Conservation (phyloP, 2,888 invertebrate genomes). For the Chromoteleia sp. region DNA sequence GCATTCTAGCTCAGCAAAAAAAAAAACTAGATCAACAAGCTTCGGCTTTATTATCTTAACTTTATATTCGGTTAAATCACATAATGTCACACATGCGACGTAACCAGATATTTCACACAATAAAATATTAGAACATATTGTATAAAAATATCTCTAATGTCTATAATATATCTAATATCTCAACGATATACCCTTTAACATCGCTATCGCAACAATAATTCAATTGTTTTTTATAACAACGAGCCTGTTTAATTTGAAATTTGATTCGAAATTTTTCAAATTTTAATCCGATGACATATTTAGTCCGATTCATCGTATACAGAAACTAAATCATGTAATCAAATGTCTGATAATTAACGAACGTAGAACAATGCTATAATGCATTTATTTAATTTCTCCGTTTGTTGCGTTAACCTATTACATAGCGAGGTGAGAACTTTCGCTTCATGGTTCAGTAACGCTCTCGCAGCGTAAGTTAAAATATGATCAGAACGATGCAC, state of each 20-base stretch:
- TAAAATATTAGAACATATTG: constrained; percentile 9
- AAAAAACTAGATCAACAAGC: constrained; percentile 65
- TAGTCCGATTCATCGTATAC: not conserved
- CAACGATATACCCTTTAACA: constrained; percentile 7
- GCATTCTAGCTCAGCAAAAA: constrained; percentile 46
- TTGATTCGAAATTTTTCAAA: not conserved
- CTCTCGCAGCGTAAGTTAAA: constrained; percentile 61
- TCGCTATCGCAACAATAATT: constrained; percentile 19
- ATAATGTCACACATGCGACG: constrained; percentile 15
- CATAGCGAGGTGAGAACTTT: constrained; percentile 69
- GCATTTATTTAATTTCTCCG: constrained; percentile 47
- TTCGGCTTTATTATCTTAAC: constrained; percentile 45
- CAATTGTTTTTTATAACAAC: not conserved
- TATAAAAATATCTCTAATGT: too few relatives aligned
- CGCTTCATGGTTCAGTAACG: constrained; percentile 71
- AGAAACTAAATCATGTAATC: constrained; percentile 2
- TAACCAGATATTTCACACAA: constrained; percentile 26
- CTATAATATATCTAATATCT: too few relatives aligned
- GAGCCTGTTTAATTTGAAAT: not conserved
- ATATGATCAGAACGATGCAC: constrained; percentile 69
- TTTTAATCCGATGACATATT: constrained; percentile 9
- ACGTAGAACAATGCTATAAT: constrained; percentile 15
- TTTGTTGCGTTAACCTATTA: constrained; percentile 64
- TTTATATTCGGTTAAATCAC: constrained; percentile 43
- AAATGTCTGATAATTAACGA: constrained; percentile 6